Conservation (phyloP, 2,888 invertebrate genomes). For the Ditula angustiorana region DNA sequence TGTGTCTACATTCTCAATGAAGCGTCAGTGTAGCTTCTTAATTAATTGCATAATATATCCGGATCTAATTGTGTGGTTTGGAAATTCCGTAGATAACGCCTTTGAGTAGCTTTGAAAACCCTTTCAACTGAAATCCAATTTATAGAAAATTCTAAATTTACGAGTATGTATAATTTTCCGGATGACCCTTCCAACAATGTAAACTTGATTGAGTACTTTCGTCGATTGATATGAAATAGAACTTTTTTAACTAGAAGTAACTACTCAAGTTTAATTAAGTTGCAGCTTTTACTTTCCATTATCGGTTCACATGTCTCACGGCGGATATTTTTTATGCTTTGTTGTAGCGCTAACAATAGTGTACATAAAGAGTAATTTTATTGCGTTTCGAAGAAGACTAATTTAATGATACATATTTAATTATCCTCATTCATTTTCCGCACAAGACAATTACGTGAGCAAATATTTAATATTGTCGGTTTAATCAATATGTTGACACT, state of each 20-base stretch:
- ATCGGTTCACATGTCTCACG: neutral
- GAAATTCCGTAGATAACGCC: neutral
- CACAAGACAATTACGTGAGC: too few relatives aligned
- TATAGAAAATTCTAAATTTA: neutral
- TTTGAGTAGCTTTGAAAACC: neutral
- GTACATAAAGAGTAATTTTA: too few relatives aligned
- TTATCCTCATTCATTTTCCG: too few relatives aligned
- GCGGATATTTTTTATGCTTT: too few relatives aligned
- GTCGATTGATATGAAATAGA: constrained; percentile 1
- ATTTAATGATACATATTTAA: too few relatives aligned
- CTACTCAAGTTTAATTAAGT: constrained; percentile 20
- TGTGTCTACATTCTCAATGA: constrained; percentile 11
- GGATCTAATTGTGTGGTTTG: constrained; percentile 13
- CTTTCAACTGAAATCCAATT: neutral
- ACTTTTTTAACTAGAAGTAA: too few relatives aligned
- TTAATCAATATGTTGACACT: too few relatives aligned
- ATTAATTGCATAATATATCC: constrained; percentile 26
- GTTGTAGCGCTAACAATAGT: neutral
- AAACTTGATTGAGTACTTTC: neutral
- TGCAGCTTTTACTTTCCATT: constrained; percentile 4
- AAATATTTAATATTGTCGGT: too few relatives aligned
- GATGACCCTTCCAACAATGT: neutral
- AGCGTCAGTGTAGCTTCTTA: constrained; percentile 15
- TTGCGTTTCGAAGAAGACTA: too few relatives aligned
- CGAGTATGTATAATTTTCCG: neutral